These are phyloP conservation scores for Zosterops lateralis DNA, from an alignment of 2,113 vertebrate genomes.

Conservation along the genomic window DNA sequence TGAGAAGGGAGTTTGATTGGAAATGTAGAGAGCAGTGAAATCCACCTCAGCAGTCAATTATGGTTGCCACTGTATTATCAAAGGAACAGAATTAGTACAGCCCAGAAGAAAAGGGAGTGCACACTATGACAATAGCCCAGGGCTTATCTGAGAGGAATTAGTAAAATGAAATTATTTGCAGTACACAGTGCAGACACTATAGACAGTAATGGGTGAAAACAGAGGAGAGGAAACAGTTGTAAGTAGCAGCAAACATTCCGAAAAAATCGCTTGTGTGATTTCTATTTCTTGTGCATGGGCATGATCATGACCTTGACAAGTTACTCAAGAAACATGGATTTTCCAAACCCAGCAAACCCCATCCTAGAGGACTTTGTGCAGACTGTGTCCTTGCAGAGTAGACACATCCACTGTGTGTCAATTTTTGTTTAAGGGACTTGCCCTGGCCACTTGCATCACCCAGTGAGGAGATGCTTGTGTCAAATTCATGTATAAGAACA, in stretches of 20 bases:
- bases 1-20: conserved; percentile 58
- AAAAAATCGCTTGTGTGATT: not conserved
- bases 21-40: conserved; percentile 30
- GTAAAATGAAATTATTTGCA: conserved; percentile 26
- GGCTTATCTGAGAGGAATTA: conserved; percentile 48
- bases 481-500: rapidly evolving
- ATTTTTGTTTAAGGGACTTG: not conserved
- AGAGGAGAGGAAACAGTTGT: not conserved
- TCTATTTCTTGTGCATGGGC: not conserved
- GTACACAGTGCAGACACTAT: not conserved
- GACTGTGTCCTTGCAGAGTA: rapidly evolving
- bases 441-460: not conserved
- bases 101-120: conserved; percentile 40
- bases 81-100: conserved; percentile 45
- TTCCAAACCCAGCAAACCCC: not conserved
- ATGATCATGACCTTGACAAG: not conserved
- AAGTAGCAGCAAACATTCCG: not conserved
- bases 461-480: not conserved
- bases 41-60: not conserved
- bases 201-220: not conserved
- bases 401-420: not conserved
- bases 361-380: not conserved
- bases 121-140: conserved; percentile 20
- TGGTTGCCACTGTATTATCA: not conserved
- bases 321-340: not conserved